Evolutionary conservation across 2,113 vertebrate species (phyloP).

Genomic region (Gymnarchus niloticus): DNA sequence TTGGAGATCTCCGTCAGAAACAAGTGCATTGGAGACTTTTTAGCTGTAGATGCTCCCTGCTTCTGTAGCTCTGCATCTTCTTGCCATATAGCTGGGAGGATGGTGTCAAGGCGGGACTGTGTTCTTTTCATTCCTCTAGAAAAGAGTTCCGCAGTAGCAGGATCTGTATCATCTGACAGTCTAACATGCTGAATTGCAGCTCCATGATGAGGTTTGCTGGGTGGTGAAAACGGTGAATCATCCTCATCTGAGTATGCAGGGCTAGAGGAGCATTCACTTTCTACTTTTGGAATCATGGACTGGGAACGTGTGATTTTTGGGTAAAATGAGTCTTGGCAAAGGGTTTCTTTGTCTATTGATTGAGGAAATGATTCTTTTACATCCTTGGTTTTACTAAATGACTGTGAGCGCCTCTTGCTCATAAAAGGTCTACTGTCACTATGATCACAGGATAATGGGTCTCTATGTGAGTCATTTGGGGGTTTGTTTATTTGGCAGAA

Average conservation of each 20-base stretch:
- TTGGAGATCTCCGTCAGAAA: slow-evolving; percentile 67
- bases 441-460: slow-evolving; percentile 60
- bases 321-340: slow-evolving; percentile 56
- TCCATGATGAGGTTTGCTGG: slow-evolving; percentile 45
- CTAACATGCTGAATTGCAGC: slow-evolving; percentile 53
- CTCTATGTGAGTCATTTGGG: slow-evolving; percentile 53
- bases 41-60: slow-evolving; percentile 50
- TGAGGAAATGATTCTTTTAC: slow-evolving; percentile 33
- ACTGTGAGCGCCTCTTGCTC: slow-evolving; percentile 39
- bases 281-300: slow-evolving; percentile 43
- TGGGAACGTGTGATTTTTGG: slow-evolving; percentile 54
- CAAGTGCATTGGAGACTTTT: slow-evolving; percentile 68
- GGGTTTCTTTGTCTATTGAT: slow-evolving; percentile 54
- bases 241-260: slow-evolving; percentile 65
- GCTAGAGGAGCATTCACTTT: slow-evolving; percentile 64
- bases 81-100: slow-evolving; percentile 66
- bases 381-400: slow-evolving; percentile 52
- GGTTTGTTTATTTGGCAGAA: slow-evolving; percentile 46
- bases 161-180: slow-evolving; percentile 59
- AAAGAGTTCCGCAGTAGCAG: slow-evolving; percentile 50
- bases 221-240: slow-evolving; percentile 65
- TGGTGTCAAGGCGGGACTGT: slow-evolving; percentile 67
- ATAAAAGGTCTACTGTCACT: slow-evolving; percentile 39
- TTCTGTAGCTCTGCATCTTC: slow-evolving; percentile 63
- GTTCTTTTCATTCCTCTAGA: slow-evolving; percentile 69